Conservation (phyloP, 2,888 invertebrate species). For the Himalopsyche kuldschensis region DNA sequence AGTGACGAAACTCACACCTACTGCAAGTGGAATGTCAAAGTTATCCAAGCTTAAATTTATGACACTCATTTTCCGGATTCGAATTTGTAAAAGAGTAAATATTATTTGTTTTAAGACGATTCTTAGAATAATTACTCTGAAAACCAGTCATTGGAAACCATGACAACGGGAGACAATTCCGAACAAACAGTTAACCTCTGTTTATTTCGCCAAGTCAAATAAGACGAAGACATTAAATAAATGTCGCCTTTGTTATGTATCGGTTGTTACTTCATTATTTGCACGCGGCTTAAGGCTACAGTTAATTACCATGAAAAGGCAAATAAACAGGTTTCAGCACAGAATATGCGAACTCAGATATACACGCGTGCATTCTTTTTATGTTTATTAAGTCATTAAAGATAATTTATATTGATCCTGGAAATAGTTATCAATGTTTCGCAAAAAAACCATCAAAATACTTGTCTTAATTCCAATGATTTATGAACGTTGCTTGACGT, state of each 20-base stretch:
- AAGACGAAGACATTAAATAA: neutral
- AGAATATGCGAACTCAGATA: neutral
- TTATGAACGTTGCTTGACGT: too few relatives aligned
- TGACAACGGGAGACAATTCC: neutral
- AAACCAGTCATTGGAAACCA: neutral
- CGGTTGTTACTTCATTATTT: neutral
- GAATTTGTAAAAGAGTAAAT: too few relatives aligned
- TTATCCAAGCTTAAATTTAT: too few relatives aligned
- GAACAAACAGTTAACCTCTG: neutral
- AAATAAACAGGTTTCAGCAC: neutral
- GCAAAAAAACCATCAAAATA: neutral
- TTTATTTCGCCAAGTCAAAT: neutral
- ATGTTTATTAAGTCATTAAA: too few relatives aligned
- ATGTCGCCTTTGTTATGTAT: neutral
- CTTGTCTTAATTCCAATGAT: too few relatives aligned
- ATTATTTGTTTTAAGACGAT: too few relatives aligned
- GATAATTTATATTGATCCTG: too few relatives aligned
- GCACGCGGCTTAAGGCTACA: neutral
- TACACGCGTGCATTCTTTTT: neutral
- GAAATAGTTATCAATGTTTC: neutral
- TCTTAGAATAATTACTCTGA: neutral
- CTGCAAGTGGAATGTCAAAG: too few relatives aligned
- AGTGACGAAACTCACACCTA: too few relatives aligned
- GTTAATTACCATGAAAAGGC: neutral
- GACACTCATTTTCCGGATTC: too few relatives aligned